A percentile compares a stretch with the other conserved stretches of the same genome.
Evolutionary conservation across 37 sponge, comb jelly and placozoan species (phyloP).

Genomic region (Dysidea cf. avara): DNA sequence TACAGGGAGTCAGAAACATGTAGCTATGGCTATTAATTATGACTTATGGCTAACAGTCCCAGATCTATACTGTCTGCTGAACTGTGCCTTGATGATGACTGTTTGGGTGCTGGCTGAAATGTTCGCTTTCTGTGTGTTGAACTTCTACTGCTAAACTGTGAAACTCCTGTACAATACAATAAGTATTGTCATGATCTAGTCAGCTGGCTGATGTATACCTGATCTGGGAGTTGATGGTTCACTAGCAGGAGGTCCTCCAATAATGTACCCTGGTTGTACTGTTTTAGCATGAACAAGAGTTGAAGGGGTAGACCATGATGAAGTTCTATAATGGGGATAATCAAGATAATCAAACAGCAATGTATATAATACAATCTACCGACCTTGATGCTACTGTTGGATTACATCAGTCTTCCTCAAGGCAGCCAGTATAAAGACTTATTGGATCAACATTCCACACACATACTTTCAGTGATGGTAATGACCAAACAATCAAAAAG

Average conservation of each 20-base stretch:
- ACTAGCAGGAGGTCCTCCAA: neutral
- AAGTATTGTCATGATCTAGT: neutral
- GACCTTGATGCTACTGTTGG: neutral
- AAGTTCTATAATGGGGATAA: neutral
- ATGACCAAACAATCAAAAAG: too few species aligned
- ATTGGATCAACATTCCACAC: too few species aligned
- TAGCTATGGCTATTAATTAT: too few species aligned
- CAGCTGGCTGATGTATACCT: neutral
- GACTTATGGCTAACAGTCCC: conserved; percentile 27
- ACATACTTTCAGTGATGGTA: too few species aligned
- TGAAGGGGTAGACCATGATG: conserved; percentile 13
- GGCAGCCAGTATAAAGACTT: too few species aligned
- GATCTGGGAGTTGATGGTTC: neutral
- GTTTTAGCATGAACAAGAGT: conserved; percentile 41
- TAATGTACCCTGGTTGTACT: conserved; percentile 24
- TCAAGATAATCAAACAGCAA: too few species aligned
- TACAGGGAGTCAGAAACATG: too few species aligned
- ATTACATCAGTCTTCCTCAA: too few species aligned
- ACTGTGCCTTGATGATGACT: conserved; percentile 46
- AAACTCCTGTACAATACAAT: conserved; percentile 5
- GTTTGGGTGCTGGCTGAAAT: conserved; percentile 20
- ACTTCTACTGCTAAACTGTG: conserved; percentile 45
- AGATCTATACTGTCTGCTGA: conserved; percentile 34
- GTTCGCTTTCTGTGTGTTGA: conserved; percentile 9
- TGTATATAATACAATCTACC: too few species aligned